These are phyloP conservation scores for Heterotilapia buettikoferi DNA, from an alignment of 2,113 vertebrate genomes.

Conservation along the genomic window DNA sequence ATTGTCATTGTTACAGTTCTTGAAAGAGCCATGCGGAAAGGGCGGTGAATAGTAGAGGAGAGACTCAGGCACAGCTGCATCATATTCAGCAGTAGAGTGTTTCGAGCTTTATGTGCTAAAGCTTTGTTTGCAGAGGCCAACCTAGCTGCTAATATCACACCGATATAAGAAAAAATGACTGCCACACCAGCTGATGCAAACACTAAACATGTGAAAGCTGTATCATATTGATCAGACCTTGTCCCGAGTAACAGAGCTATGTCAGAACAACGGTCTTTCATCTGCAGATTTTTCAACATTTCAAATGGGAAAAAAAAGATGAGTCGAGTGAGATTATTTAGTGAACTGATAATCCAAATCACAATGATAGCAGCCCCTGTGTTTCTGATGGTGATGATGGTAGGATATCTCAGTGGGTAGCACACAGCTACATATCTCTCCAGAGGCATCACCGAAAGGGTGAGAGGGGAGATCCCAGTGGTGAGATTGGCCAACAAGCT, in stretches of 20 bases:
- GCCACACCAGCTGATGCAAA: constrained; percentile 14
- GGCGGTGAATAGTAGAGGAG: background rate
- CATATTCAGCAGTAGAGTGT: constrained; percentile 54
- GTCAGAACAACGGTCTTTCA: background rate
- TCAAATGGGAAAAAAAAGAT: background rate
- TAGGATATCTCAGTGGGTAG: constrained; percentile 48
- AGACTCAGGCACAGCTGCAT: constrained; percentile 53
- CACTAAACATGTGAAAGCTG: background rate
- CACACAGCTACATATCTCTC: constrained; percentile 64
- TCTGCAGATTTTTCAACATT: background rate
- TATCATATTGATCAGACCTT: background rate
- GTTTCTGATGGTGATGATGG: constrained; percentile 41
- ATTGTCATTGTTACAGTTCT: background rate
- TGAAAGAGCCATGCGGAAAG: background rate
- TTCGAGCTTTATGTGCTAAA: constrained; percentile 39
- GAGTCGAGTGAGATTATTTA: background rate
- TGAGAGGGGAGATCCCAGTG: constrained; percentile 30
- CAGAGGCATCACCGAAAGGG: constrained; percentile 55
- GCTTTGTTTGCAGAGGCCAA: constrained; percentile 47
- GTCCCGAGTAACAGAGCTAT: background rate
- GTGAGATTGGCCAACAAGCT: background rate
- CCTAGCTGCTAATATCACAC: constrained; percentile 26
- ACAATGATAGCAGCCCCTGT: constrained; percentile 7
- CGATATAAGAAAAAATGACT: background rate
- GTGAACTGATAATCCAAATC: constrained; percentile 33